Evolutionary conservation across 2,797 vertebrate genomes (phyloP), one percentile per base, ranked within the genome.

Genomic region (Halcyon smyrnensis): DNA sequence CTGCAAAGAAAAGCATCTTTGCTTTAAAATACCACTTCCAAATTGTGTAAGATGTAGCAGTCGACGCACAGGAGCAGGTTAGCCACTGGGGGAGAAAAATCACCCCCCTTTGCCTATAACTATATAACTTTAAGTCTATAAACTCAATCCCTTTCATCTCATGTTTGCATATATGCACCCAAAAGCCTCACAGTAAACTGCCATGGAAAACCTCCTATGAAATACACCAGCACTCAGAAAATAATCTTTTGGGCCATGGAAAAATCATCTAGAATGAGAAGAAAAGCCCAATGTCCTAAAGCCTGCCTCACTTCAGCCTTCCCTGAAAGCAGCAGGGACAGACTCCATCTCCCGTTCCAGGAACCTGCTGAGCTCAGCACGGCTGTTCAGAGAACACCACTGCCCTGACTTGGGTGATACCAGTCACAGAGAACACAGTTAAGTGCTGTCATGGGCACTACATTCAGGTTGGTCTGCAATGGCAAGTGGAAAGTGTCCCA

Each of bases 1-100:
- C 84, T 75, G 93, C 64, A 89, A 85, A 83, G 62, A n/a, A 73
- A 89, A 78, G 18, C 46, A 59, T 74, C 73, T 68, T 89, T 71
- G 32, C 69, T 83, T 77, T 74, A 78, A 71, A 79, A 94, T 57
- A 73, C 59, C 63, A 46, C 17, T 90, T 88, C 67, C 46, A 77
- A 89, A 63, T 45, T 30, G 51, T 53, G 2, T 19, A 48, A 76
- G 17, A 81, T 45, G 48, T 70, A 73, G 45, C 46, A 34, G 34
- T 17, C 32, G 64, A 71, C 53, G 34, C 60, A 41, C 73, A 68
- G 57, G 17, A 83, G 27, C 41, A 84, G 54, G 67, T 80, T 77
- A 89, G 82, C 53, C 56, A 75, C 79, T 34, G 50, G 71, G 60
- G 86, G 43, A 83, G 65, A 92, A 90, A 87, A 91, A 80, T 41